Percentiles rank a stretch among this genome's conserved stretches.
These are phyloP conservation scores for Chromoteleia sp. DNA, from an alignment of 2,888 invertebrate genomes.

Conservation along the genomic window DNA sequence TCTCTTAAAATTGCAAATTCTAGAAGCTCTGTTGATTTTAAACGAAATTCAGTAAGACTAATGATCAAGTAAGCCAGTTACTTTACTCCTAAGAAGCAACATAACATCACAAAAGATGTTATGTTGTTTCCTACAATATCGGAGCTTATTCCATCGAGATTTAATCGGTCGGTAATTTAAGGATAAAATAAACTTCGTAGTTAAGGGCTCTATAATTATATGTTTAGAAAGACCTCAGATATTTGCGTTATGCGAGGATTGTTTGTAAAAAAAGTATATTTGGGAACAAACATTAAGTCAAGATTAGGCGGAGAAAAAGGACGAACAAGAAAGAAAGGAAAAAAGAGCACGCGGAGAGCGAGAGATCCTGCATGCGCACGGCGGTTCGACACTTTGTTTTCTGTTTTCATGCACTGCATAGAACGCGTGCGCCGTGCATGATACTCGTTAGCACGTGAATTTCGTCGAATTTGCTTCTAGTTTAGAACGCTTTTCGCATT, in stretches of 20 bases:
- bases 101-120: too few species aligned
- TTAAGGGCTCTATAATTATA: not conserved
- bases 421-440: conserved; percentile 32
- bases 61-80: conserved; percentile 14
- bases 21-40: too few species aligned
- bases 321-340: not conserved
- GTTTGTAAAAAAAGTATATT: conserved; percentile 14
- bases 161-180: not conserved
- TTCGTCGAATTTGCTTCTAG: conserved; percentile 49
- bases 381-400: conserved; percentile 30
- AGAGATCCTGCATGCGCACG: conserved; percentile 9
- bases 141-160: not conserved
- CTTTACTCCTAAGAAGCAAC: not conserved
- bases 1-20: too few species aligned
- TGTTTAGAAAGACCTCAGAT: not conserved
- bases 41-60: not conserved
- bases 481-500: conserved; percentile 46
- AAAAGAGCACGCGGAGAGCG: conserved; percentile 3
- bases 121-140: not conserved
- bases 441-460: conserved; percentile 52
- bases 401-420: conserved; percentile 30
- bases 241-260: conserved; percentile 6
- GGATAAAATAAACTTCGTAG: not conserved
- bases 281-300: conserved; percentile 15
- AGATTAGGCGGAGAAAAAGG: conserved; percentile 22